phyloP scores from a whole-genome alignment of 2,113 vertebrate species.

The Ictalurus punctatus region DNA sequence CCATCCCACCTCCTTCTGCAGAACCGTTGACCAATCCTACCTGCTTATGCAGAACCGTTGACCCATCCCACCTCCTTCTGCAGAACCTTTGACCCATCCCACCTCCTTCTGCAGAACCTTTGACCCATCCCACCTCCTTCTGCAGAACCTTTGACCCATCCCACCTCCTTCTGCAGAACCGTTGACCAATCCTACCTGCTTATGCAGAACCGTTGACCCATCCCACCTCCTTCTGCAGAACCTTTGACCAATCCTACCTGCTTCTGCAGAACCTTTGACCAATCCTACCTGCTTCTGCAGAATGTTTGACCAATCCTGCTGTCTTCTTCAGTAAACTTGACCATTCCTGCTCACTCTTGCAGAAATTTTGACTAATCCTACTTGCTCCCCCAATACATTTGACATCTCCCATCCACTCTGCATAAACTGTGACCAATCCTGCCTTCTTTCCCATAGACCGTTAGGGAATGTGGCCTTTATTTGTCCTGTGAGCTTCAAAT shows the following conservation, averaged over 20 bases:
- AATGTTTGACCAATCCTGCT: neutral
- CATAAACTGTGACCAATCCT: neutral
- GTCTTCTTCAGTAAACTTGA: neutral
- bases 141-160: too few species aligned
- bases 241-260: neutral
- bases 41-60: neutral
- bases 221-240: neutral
- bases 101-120: too few species aligned
- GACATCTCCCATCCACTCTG: neutral
- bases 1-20: neutral
- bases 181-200: too few species aligned
- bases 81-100: too few species aligned
- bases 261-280: neutral
- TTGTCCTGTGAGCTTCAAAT: neutral
- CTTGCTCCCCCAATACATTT: neutral
- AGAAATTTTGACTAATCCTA: neutral
- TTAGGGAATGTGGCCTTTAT: neutral
- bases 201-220: too few species aligned
- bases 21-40: neutral
- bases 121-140: too few species aligned
- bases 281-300: neutral
- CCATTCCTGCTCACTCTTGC: neutral
- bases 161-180: too few species aligned
- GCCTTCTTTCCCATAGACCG: neutral
- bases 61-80: too few species aligned